A percentile compares a stretch with the other conserved stretches of the same genome.
Evolutionary conservation across 2,888 invertebrate species (phyloP).

Genomic region (Standfussiana lucernea): DNA sequence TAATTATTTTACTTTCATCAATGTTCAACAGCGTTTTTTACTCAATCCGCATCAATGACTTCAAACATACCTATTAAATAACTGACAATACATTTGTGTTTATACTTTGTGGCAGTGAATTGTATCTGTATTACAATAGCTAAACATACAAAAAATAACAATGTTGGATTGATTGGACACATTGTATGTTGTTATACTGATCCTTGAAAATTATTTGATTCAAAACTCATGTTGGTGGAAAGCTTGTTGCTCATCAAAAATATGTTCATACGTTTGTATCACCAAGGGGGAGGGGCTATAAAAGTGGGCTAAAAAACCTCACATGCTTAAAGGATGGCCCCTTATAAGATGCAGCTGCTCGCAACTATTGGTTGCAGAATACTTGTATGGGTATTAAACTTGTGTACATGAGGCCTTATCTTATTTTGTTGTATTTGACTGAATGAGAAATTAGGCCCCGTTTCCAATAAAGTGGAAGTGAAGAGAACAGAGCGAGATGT

Average conservation of each 20-base stretch:
- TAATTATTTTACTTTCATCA: conserved; percentile 37
- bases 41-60: conserved; percentile 25
- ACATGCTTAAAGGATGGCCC: no score
- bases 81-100: conserved; percentile 1
- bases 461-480: neutral
- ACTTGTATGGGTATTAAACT: neutral
- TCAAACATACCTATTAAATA: conserved; percentile 30
- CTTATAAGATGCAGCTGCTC: no score
- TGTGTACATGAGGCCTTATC: neutral
- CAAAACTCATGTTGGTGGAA: no score
- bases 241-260: no score
- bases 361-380: neutral
- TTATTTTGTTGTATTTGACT: neutral
- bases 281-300: no score
- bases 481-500: neutral
- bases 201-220: no score
- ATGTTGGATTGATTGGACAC: neutral
- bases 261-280: no score
- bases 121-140: conserved; percentile 16
- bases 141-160: neutral
- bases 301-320: no score
- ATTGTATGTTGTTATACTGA: no score
- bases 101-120: conserved; percentile 3
- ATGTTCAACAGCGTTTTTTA: conserved; percentile 23
- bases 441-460: neutral